phyloP scores from a whole-genome alignment of 2,888 invertebrate species.

The Eupithecia exiguata region DNA sequence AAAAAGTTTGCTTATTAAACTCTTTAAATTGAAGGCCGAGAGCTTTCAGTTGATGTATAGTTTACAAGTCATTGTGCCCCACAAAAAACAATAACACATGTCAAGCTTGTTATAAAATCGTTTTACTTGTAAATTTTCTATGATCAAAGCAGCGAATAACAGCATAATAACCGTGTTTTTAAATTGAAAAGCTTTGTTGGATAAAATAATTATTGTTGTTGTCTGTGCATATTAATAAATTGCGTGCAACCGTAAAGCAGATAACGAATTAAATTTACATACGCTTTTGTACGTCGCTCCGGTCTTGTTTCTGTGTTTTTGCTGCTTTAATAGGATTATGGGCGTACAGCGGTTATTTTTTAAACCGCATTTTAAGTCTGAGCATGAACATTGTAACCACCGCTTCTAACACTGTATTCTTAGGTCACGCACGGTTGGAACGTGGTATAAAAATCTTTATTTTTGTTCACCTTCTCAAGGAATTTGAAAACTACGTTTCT shows the following conservation, averaged over 20 bases:
- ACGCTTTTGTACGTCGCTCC: constrained; percentile 28
- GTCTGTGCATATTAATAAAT: constrained; percentile 32
- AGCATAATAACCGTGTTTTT: constrained; percentile 13
- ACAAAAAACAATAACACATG: background rate
- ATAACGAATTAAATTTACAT: constrained; percentile 35
- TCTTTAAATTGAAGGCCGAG: too few relatives aligned
- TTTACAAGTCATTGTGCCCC: background rate
- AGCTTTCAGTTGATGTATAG: background rate
- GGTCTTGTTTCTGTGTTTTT: constrained; percentile 28
- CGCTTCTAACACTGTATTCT: background rate
- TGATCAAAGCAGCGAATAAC: constrained; percentile 5
- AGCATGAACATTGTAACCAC: background rate
- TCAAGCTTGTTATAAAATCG: background rate
- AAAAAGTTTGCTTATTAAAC: background rate
- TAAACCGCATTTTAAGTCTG: background rate
- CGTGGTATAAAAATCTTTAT: background rate
- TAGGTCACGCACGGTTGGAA: constrained; percentile 2
- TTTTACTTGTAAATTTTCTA: background rate
- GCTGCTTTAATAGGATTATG: constrained; percentile 30
- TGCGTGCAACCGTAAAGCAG: constrained; percentile 32
- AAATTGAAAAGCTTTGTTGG: constrained; percentile 38
- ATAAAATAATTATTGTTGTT: constrained; percentile 37
- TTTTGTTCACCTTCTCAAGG: background rate
- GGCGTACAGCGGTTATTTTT: constrained; percentile 5
- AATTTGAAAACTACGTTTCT: background rate